Base-by-base conservation (phyloP, 1,140 invertebrate species). In the Meloidogyne hapla region DNA sequence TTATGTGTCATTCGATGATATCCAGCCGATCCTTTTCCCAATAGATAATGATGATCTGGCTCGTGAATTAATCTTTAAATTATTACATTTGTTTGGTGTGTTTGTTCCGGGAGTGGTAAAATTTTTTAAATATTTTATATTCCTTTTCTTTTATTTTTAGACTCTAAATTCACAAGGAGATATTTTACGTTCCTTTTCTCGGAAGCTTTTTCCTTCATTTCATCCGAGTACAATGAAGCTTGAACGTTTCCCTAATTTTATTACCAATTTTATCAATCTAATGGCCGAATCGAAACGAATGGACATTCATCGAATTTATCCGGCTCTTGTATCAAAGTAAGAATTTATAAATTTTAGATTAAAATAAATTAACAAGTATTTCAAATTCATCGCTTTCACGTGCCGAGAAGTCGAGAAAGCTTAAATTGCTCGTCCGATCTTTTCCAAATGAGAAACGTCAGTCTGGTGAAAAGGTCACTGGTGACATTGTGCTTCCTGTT, bases 231-330 rank as follows among this genome's bases (percentile, higher is more conserved):
- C 71, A 38, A 26, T 73, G 71, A 38, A 73, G 26, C 23, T 73
- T 10, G 21, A 63, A 9, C 28, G 71, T 38, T 73, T 61, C n/a
- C 13, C 28, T 64, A 8, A 15, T 6, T 73, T 73, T 21, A 15
- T 73, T n/a, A 38, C 23, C 18, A 25, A 64, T 56, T 73, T 73
- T 15, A 38, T 73, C 10, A 15, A 38, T 6, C 23, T 56, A 73
- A 25, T 73, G 13, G 56, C 71, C 15, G 71, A 73, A 26, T 73
- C 71, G 8, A 26, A 61, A 25, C 15, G 38, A 26, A 73, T 73
- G 71, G 71, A 73, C n/a, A 13, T 23, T 23, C 71, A 42, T 56
- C 71, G 71, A 5, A 73, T 73, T 28, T 73, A 73, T 38, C 42
- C 71, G 12, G 71, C 71, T 33, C 21, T 73, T 21, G 56, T 70